Evolutionary conservation across 2,797 vertebrate species (phyloP), one percentile per base, ranked within the genome.

Genomic region (Antrozous pallidus): DNA sequence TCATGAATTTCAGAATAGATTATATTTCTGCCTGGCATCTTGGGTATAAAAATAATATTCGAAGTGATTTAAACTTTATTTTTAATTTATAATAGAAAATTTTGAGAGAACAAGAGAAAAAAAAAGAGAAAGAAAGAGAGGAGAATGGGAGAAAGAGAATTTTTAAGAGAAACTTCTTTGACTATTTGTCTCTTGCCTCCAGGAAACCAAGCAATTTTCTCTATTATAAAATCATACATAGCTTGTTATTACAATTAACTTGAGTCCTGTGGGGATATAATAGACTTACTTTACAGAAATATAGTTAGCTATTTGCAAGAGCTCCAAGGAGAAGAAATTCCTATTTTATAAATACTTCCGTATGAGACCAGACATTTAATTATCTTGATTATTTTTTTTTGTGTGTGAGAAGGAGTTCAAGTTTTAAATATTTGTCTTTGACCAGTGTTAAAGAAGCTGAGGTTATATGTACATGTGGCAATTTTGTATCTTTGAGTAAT

Each of bases 1-100:
- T 94, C 69, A 94, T 97, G 93, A 96, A 95, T 96, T 97, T 97
- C 90, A 94, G 69, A 38, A 97, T 97, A 92, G 58, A 96, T 97
- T 97, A 94, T 89, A 94, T n/a, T 96, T 86, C 58, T 96, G 71
- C 94, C 81, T 95, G 42, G 13, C 77, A 87, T 96, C 91, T 95
- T 85, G 91, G 95, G 93, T 63, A 36, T 80, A 96, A 97, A 96
- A 96, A 96, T 94, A 92, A 96, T 96, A 85, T 88, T 96, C 77
- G 88, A 96, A 95, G 94, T 90, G 51, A 94, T 85, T 96, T 90
- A 93, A 93, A 96, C 24, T 96, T 96, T 93, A 38, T 96, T 91
- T 96, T 49, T 86, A 92, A 93, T 95, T 96, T 95, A 94, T 88
- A 38, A 9, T 73, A 91, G 51, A 96, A 91, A 90, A 58, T 26